Conservation (phyloP, 1,140 invertebrate species). For the Helicoverpa zea region DNA sequence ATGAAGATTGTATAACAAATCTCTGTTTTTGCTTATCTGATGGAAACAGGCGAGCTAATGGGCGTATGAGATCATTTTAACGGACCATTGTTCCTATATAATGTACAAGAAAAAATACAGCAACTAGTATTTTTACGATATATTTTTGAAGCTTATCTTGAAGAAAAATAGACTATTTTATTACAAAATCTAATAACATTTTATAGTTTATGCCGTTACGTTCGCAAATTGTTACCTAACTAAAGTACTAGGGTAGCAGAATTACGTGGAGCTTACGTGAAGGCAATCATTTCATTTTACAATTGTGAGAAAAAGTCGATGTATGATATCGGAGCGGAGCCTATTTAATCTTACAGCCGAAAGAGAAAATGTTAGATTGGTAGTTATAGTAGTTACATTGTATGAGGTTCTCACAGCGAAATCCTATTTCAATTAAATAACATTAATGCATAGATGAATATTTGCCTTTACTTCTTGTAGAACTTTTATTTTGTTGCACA, state of each 20-base stretch:
- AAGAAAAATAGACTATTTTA: slow-evolving; percentile 12
- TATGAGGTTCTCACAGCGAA: slow-evolving; percentile 20
- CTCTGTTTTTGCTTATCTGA: slow-evolving; percentile 50
- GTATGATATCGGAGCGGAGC: slow-evolving; percentile 34
- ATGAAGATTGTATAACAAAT: slow-evolving; percentile 52
- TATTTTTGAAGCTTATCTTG: slow-evolving; percentile 1
- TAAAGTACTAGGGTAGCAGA: slow-evolving; percentile 4
- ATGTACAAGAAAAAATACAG: slow-evolving; percentile 39
- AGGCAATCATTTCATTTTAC: slow-evolving; percentile 39
- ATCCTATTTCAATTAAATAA: background rate
- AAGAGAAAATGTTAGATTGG: slow-evolving; percentile 35
- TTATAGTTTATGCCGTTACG: background rate
- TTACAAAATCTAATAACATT: background rate
- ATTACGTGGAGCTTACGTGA: slow-evolving; percentile 15
- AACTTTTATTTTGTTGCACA: background rate
- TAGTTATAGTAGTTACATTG: slow-evolving; percentile 18
- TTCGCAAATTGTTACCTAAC: slow-evolving; percentile 22
- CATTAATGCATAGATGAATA: background rate
- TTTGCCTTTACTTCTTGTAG: background rate
- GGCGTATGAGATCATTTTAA: slow-evolving; percentile 53
- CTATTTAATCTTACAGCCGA: slow-evolving; percentile 34
- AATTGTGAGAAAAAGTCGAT: slow-evolving; percentile 46
- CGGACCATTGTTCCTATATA: slow-evolving; percentile 52
- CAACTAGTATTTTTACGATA: slow-evolving; percentile 30
- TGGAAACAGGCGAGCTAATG: slow-evolving; percentile 46